Evolutionary conservation across 2,888 invertebrate species (phyloP), one percentile per base, ranked within the genome.

Genomic region (Drosophila pegasa): DNA sequence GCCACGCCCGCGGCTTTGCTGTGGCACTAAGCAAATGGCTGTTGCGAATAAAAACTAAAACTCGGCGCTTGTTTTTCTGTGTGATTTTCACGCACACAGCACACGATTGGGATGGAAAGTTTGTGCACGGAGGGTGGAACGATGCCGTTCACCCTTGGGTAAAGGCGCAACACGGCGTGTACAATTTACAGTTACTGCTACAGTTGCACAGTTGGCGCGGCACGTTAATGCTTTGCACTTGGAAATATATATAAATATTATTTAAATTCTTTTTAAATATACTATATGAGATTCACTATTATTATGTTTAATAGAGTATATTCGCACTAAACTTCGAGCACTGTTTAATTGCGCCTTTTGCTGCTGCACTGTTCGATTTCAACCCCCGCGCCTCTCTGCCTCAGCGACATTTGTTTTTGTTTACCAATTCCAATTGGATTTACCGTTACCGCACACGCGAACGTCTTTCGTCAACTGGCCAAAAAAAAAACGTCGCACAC

Each of bases 391-490:
- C 4, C 70, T 40, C 47, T 31, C 47, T 51, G 33, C 10, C 9
- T 4, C n/a, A 25, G 12, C 50, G 20, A 56, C 6, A 37, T 48
- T 65, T 75, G 43, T 65, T 67, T 62, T 45, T 60, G 62, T 73
- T 78, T 63, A 47, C 50, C 48, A 54, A 29, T 31, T 37, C 22
- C 47, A 45, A 45, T 37, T 45, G 1, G 27, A 35, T 72, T 56
- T 52, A 41, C 69, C 88, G 86, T 72, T 74, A 84, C 89, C 83
- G 83, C 69, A 79, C 86, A 68, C 78, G 71, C 78, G 89, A 74
- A 82, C 87, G 80, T 81, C 86, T 79, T 88, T 78, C 81, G 79
- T 71, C 61, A 64, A 89, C 90, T 89, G 80, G 77, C 75, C 58
- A 74, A 72, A 70, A 68, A 67, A 56, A 74, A 72, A 70, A 68